Base-by-base conservation (phyloP, 2,888 invertebrate species). In the Coelopa pilipes region DNA sequence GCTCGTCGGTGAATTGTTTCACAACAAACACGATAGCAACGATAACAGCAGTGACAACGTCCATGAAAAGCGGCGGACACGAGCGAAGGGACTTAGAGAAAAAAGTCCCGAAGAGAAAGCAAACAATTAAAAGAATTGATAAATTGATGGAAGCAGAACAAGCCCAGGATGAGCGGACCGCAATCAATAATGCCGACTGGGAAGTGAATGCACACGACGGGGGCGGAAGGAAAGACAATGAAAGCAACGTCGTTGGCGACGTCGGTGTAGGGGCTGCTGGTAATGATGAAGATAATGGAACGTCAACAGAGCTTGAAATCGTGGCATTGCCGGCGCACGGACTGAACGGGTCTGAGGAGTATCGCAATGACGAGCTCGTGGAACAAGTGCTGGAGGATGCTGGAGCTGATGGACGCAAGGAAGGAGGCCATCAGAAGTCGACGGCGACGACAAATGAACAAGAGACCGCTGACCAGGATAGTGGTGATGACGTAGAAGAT, bases 1-100 rank as follows among this genome's bases (percentile, higher is more conserved):
- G 49, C 13, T 5, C 66, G 13, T 50, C 66, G n/a, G 21, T 66
- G 24, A 66, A 47, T 49, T 66, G 66, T 50, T 19, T 66, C 19
- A 66, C 66, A 24, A 66, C 49, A 66, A 34, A 53, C 53, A n/a
- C 53, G 15, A 15, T 13, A 53, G 10, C 53, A 11, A 53, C 55
- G 19, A 19, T 19, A 55, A 19, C 0, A 55, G 15, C 55, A 55
- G n/a, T 12, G 15, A 62, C 60, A 62, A 34, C 60, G 5, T 15
- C 53, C 2, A 15, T 21, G 60, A 15, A 62, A 9, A 21, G 19
- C 60, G 24, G 19, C 60, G 60, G 24, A 15, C 12, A 21, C 60
- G 12, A 11, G 60, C 10, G 15, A 62, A 62, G 19, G 4, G 57
- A 57, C 17, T n/a, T 57, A 46, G 46, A 46, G 63, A 24, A 21